Evolutionary conservation across 2,888 invertebrate species (phyloP).

Genomic region (Odontocerum albicorne): DNA sequence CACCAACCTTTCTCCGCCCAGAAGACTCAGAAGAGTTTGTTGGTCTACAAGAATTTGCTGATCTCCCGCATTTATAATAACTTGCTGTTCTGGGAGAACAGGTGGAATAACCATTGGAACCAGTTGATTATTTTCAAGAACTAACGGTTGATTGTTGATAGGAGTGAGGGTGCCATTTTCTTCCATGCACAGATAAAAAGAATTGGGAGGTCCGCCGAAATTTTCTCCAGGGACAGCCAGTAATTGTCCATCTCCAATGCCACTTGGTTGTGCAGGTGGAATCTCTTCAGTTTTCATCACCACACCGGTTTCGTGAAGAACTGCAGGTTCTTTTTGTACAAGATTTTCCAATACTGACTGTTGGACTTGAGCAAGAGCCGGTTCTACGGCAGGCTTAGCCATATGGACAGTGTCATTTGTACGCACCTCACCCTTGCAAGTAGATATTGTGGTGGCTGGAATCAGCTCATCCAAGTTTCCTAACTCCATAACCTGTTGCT

Average conservation of each 20-base stretch:
- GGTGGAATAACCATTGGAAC: constrained; percentile 49
- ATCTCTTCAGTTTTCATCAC: not conserved
- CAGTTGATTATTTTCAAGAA: constrained; percentile 53
- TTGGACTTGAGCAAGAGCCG: not conserved
- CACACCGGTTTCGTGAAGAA: not conserved
- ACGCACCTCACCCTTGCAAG: constrained; percentile 43
- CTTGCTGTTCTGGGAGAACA: constrained; percentile 31
- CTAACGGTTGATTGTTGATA: constrained; percentile 69
- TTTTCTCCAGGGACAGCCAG: constrained; percentile 74
- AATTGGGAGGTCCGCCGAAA: constrained; percentile 70
- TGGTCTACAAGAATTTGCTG: constrained; percentile 48
- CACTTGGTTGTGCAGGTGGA: constrained; percentile 7
- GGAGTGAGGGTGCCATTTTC: constrained; percentile 71
- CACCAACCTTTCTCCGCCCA: constrained; percentile 40
- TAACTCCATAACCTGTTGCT: constrained; percentile 42
- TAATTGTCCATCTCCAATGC: constrained; percentile 63
- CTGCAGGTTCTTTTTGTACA: not conserved
- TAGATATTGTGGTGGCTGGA: constrained; percentile 51
- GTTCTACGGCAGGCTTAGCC: not conserved
- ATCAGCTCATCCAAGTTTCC: constrained; percentile 54
- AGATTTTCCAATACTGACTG: not conserved
- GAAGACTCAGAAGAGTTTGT: constrained; percentile 37
- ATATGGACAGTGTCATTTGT: not conserved
- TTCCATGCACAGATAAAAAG: constrained; percentile 74
- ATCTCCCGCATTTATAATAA: constrained; percentile 47